Evolutionary conservation across 2,113 vertebrate species (phyloP).

Genomic region (Columba livia): DNA sequence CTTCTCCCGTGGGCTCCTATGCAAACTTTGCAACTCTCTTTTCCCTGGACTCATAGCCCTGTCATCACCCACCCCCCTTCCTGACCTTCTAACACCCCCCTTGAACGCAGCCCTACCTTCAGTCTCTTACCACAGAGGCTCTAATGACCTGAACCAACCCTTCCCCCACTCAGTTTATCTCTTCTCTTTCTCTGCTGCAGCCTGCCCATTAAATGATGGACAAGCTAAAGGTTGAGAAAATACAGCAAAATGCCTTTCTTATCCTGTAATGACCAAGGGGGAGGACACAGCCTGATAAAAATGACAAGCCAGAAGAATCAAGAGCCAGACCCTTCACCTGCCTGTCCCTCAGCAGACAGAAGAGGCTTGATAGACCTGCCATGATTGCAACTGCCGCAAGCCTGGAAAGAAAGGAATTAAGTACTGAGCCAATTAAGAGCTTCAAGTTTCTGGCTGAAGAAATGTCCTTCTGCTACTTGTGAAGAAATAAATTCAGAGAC

Average conservation of each 20-base stretch:
- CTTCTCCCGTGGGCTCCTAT: background rate
- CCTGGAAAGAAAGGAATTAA: background rate
- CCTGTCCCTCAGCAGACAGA: background rate
- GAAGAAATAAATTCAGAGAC: background rate
- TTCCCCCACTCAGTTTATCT: background rate
- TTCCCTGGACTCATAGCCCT: background rate
- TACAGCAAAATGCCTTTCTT: slow-evolving; percentile 50
- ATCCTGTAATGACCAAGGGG: slow-evolving; percentile 45
- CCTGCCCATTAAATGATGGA: background rate
- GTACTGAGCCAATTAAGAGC: background rate
- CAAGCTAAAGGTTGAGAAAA: slow-evolving; percentile 48
- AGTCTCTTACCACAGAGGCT: background rate
- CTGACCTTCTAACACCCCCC: slow-evolving; percentile 1
- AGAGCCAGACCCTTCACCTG: slow-evolving; percentile 48
- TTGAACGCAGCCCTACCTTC: background rate
- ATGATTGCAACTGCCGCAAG: background rate
- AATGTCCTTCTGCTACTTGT: background rate
- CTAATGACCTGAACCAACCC: background rate
- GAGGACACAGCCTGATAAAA: slow-evolving; percentile 48
- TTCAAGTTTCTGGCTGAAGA: background rate
- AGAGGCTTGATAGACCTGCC: background rate
- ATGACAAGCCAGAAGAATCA: slow-evolving; percentile 26
- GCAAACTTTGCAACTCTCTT: slow-evolving; percentile 22
- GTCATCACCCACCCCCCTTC: background rate
- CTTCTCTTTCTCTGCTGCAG: background rate